These are phyloP conservation scores for Cherax quadricarinatus DNA, from an alignment of 1,140 invertebrate species.

Conservation along the genomic window DNA sequence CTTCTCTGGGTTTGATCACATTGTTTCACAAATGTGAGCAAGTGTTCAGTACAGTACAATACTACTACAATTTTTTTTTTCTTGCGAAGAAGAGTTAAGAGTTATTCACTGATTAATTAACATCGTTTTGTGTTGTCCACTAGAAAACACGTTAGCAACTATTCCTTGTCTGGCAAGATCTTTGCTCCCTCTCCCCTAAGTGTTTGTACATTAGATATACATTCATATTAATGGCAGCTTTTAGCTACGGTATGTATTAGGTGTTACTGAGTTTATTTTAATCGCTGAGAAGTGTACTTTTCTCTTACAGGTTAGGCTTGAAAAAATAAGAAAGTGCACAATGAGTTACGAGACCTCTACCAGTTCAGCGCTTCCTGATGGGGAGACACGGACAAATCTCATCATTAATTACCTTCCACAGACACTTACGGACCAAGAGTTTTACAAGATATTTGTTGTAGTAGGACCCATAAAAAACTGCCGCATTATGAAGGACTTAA, in stretches of 20 bases:
- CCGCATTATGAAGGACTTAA: slow-evolving; percentile 93
- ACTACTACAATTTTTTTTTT: too few relatives aligned
- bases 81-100: too few relatives aligned
- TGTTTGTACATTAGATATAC: too few relatives aligned
- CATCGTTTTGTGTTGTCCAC: too few relatives aligned
- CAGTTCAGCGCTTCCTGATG: slow-evolving; percentile 60
- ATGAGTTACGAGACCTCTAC: slow-evolving; percentile 66
- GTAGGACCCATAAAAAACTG: slow-evolving; percentile 92
- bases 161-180: too few relatives aligned
- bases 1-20: too few relatives aligned
- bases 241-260: neutral
- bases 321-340: slow-evolving; percentile 46
- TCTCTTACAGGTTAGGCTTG: slow-evolving; percentile 53
- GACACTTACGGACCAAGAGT: slow-evolving; percentile 92
- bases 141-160: too few relatives aligned
- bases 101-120: too few relatives aligned
- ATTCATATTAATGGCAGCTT: neutral
- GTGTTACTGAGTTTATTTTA: neutral
- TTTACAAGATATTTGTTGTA: slow-evolving; percentile 91
- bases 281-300: neutral
- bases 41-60: too few relatives aligned
- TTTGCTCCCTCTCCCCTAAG: too few relatives aligned
- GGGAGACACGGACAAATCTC: slow-evolving; percentile 82
- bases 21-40: too few relatives aligned
- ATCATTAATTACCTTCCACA: slow-evolving; percentile 98